A percentile compares a stretch with the other conserved stretches of the same genome.
Conservation (phyloP, 2,888 invertebrate species). For the Congeria kusceri region DNA sequence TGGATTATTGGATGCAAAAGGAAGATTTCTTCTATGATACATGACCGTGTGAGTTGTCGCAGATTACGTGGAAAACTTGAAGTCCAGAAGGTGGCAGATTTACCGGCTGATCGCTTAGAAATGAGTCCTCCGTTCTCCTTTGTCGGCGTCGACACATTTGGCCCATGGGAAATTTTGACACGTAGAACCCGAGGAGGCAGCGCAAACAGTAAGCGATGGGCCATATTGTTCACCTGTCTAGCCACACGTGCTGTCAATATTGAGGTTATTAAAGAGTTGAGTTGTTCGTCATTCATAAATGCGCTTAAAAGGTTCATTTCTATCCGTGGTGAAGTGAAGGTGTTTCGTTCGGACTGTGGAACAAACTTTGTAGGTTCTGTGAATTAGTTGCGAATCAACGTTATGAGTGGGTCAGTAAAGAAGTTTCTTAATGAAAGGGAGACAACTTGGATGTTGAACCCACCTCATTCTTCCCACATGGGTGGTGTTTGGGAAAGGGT, state of each 20-base stretch:
- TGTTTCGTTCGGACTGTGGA: conserved; percentile 32
- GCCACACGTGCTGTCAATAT: conserved; percentile 36
- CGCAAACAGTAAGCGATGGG: conserved; percentile 47
- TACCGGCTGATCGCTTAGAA: conserved; percentile 29
- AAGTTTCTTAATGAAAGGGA: conserved; percentile 4
- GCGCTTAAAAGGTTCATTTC: conserved; percentile 29
- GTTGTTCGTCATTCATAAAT: conserved; percentile 43
- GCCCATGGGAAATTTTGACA: conserved; percentile 41
- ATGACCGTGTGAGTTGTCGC: conserved; percentile 34
- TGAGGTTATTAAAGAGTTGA: conserved; percentile 48
- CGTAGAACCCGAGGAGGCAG: conserved; percentile 35
- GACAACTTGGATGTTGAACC: conserved; percentile 37
- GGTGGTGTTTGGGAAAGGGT: conserved; percentile 38
- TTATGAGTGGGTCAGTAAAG: conserved; percentile 28
- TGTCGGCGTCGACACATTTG: conserved; percentile 86
- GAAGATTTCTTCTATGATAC: conserved; percentile 18
- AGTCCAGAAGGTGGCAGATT: conserved; percentile 39
- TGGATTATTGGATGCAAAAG: conserved; percentile 41
- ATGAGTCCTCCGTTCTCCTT: conserved; percentile 39
- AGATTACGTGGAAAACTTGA: conserved; percentile 3
- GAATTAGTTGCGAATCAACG: conserved; percentile 19
- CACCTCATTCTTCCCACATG: conserved; percentile 31
- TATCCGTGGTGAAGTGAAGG: conserved; percentile 23
- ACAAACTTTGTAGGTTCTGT: conserved; percentile 42
- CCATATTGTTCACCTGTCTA: conserved; percentile 49